Evolutionary conservation across 2,888 invertebrate genomes (phyloP), one percentile per base, ranked within the genome.

Genomic region (Cheiracanthium punctorium): DNA sequence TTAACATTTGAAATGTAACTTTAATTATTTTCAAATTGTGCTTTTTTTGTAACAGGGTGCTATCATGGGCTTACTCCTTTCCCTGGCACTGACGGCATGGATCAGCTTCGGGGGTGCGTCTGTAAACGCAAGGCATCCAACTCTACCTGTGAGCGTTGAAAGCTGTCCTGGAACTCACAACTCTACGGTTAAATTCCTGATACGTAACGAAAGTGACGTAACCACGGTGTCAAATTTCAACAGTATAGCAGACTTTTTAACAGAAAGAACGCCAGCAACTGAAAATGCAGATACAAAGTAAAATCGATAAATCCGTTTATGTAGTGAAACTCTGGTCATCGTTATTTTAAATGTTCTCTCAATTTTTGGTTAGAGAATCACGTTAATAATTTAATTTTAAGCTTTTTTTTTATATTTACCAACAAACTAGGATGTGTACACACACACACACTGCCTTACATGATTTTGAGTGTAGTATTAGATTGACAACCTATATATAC

Each of bases 51-150:
- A n/a, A 1, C 32, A 88, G 88, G 82, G 88, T 33, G 88, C 88
- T 4, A 52, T 88, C 5, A 76, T 72, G 1, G 88, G 88, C 0
- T 64, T 88, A 0, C 4, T 79, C 14, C 28, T 65, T n/a, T 81
- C 82, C n/a, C 33, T 88, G 8, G 37, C 48, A 2, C 32, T 88
- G 5, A 79, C 80, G 12, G 79, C 82, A 24, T 88, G 88, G 88
- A 88, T 88, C 89, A 96, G 96, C 74, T 96, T 97, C 91, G 97
- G 96, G 0, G 94, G 94, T 4, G 95, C 96, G 0, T 84, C 91
- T 5, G 89, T 90, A 2, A 95, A 95, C 89, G 95, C 96, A 0
- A 91, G 93, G 0, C 91, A 94, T 0, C 91, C 92, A 20, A 88
- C 77, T 70, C 90, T 89, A 5, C 89, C 89, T 48, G 88, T 73